Base-by-base conservation (phyloP, 2,888 invertebrate species). In the Julus scandinavius region DNA sequence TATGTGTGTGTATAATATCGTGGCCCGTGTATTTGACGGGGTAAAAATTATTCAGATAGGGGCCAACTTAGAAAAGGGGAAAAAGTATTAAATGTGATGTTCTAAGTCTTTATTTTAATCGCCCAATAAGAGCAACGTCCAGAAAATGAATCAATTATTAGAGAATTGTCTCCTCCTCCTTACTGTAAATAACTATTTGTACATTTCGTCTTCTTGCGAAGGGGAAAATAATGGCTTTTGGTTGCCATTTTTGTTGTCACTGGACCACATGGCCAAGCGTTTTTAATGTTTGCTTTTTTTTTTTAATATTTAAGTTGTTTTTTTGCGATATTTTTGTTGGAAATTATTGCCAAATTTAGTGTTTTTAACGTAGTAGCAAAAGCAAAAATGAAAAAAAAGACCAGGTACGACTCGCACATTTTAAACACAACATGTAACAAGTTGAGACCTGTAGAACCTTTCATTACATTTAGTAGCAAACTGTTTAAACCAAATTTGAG, bases 241-340 rank as follows among this genome's bases (percentile, higher is more conserved):
- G 63, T 63, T 17, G 63, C 63, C 63, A 63, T n/a, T 63, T 49
- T 63, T 63, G 63, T 63, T 63, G n/a, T 63, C 63, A 63, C 63
- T 63, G 63, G 63, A 63, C 63, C 63, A 63, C 63, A n/a, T 63
- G 63, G 63, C 63, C 63, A n/a, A 63, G 63, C 63, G 63, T 63
- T 54, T 45, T 54, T 54, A 54, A 54, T 54, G 54, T 54, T 54
- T 54, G 54, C 54, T 54, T 54, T n/a, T 54, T 54, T n/a, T 54
- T 63, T 29, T 20, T 63, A 63, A 63, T n/a, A 45, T 45, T 45
- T 6, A 4, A 58, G 58, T 15, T 63, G 58, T 15, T 63, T 63
- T 63, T 63, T 63, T 63, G 63, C 20, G 63, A 20, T 17, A 2
- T 13, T 63, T 63, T 63, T 63, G 7, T 63, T 63, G 63, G 63